These are phyloP conservation scores for Nephrotoma flavescens DNA, from an alignment of 2,888 invertebrate genomes.

Conservation along the genomic window DNA sequence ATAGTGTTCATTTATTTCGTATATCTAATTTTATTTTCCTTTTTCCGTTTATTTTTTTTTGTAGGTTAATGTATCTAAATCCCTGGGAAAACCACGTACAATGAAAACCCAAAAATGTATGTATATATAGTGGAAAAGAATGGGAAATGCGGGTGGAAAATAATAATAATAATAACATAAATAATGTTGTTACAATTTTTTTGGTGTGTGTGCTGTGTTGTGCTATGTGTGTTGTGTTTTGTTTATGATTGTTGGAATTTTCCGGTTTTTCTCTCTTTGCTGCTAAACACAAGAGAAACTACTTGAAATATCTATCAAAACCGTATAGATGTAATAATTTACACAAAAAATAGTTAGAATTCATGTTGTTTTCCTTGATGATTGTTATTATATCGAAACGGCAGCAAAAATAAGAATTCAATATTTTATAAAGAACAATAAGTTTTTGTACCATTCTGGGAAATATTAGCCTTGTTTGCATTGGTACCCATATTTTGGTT, in stretches of 20 bases:
- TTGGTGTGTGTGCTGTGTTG: not conserved
- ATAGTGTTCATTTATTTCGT: not conserved
- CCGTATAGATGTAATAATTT: not conserved
- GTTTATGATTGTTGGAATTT: not conserved
- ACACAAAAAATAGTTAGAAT: not conserved
- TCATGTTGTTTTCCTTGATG: not conserved
- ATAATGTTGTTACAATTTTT: not conserved
- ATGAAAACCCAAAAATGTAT: not conserved
- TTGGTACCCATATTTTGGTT: not conserved
- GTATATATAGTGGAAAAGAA: not conserved
- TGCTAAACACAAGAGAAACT: not conserved
- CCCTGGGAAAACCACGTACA: not conserved
- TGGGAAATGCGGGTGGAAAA: not conserved
- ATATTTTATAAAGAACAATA: not conserved
- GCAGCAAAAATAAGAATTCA: not conserved
- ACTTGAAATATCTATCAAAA: not conserved
- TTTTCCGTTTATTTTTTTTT: not conserved
- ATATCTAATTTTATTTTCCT: not conserved
- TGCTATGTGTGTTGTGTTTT: not conserved
- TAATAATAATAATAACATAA: not conserved
- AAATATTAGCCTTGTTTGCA: not conserved
- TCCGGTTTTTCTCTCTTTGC: not conserved
- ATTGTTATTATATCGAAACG: not conserved
- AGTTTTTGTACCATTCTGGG: not conserved
- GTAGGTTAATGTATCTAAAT: not conserved